Evolutionary conservation across 2,113 vertebrate species (phyloP), one percentile per base, ranked within the genome.

Genomic region (human (Homo sapiens)): DNA sequence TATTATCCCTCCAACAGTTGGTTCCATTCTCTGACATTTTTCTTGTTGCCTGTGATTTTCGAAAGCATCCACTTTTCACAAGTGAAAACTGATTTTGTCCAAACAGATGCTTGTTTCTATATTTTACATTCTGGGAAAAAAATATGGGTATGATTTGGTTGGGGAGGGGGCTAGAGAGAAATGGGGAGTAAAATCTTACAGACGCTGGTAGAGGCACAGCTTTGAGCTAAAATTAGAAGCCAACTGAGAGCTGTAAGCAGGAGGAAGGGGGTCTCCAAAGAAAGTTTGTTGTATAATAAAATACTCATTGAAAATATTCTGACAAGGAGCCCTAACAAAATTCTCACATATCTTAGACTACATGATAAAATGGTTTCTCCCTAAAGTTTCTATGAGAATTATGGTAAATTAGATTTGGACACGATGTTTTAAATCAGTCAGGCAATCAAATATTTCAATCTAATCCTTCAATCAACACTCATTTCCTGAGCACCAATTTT

Each of bases 71-170:
- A 96, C 80, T 97, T 97, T 97, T 98, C 97, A 97, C 97, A 97
- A 97, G 97, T 97, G 95, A 97, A 98, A 97, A 96, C 95, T 97
- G 97, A 97, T 98, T 98, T 98, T 98, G 96, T 97, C 97, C 97
- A 98, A 98, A 97, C 98, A 98, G 97, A 98, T 98, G 98, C 98
- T 96, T 97, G 97, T 97, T 98, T 97, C 98, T 98, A 98, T 98
- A 98, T 98, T 98, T 97, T 98, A 83, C 97, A 94, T 96, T 96
- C 89, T 97, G 88, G 64, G 81, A 82, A 97, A 96, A 97, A 98
- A 97, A 96, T 83, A 95, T 85, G 92, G 52, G 83, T 97, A 96
- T 97, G 96, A 96, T 96, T 96, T 95, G 18, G 30, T 91, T 97
- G 97, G 83, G 97, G 96, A 98, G 95, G 94, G 98, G 97, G 84